These are phyloP conservation scores for Phycodurus eques DNA, from an alignment of 2,113 vertebrate species.

Conservation along the genomic window DNA sequence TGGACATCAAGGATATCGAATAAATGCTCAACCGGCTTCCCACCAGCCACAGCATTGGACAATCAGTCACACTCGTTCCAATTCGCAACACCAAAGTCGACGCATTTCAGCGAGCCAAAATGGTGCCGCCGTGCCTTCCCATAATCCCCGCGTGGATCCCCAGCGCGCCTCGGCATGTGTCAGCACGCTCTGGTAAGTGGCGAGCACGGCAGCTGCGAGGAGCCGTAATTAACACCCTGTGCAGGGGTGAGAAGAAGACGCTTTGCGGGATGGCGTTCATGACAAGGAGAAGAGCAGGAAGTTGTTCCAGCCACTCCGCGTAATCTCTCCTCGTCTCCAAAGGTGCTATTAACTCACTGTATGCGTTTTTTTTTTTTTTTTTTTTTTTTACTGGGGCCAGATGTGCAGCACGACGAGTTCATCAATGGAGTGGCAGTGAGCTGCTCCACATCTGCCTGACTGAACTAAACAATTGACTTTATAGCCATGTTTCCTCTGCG, in stretches of 20 bases:
- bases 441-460: conserved; percentile 3
- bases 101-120: conserved; percentile 35
- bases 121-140: conserved; percentile 39
- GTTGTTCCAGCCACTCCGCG: not conserved
- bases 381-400: not conserved
- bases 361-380: not conserved
- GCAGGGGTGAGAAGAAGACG: conserved; percentile 65
- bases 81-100: conserved; percentile 3
- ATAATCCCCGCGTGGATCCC: conserved; percentile 69
- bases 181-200: conserved; percentile 65
- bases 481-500: not conserved
- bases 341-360: not conserved
- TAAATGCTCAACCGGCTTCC: not conserved
- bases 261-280: conserved; percentile 53
- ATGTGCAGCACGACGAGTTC: not conserved
- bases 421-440: not conserved
- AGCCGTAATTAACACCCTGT: conserved; percentile 73
- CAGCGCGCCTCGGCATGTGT: conserved; percentile 52
- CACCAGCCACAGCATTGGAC: not conserved
- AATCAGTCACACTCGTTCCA: not conserved
- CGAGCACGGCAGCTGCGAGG: conserved; percentile 57
- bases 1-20: not conserved
- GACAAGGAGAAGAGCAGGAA: conserved; percentile 42
- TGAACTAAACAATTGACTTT: conserved; percentile 5
- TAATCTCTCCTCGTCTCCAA: not conserved